Evolutionary conservation across 2,888 invertebrate genomes (phyloP).

Genomic region (Stegana nigrithorax): DNA sequence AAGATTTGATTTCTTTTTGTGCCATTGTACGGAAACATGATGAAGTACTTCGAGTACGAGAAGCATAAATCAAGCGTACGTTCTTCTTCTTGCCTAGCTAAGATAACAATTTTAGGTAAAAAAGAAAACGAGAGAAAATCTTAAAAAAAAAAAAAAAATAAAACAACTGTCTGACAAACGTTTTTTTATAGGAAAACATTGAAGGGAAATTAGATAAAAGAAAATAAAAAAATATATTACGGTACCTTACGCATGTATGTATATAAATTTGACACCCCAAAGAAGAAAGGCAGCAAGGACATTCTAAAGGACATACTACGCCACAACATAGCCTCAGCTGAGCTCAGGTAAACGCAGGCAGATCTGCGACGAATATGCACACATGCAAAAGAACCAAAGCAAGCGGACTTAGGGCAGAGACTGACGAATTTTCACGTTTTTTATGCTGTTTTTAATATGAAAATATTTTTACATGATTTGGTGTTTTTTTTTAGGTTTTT

Average conservation of each 20-base stretch:
- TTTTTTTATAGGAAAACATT: constrained; percentile 13
- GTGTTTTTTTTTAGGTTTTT: background rate
- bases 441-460: constrained; percentile 53
- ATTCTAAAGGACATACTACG: constrained; percentile 18
- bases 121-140: constrained; percentile 48
- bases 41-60: constrained; percentile 51
- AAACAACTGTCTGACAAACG: no score
- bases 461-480: background rate
- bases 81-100: constrained; percentile 50
- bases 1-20: constrained; percentile 37
- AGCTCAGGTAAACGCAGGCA: constrained; percentile 46
- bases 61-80: no score
- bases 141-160: constrained; percentile 39
- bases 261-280: constrained; percentile 58
- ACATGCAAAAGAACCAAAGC: constrained; percentile 34
- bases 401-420: constrained; percentile 37
- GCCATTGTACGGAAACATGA: constrained; percentile 48
- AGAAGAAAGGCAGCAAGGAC: constrained; percentile 28
- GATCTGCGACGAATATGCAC: constrained; percentile 41
- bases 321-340: background rate
- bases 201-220: constrained; percentile 17
- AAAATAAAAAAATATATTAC: constrained; percentile 38
- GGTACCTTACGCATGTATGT: constrained; percentile 46
- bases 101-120: constrained; percentile 42
- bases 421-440: constrained; percentile 46